phyloP scores from a whole-genome alignment of 2,888 invertebrate genomes.

The Lithophane socia region DNA sequence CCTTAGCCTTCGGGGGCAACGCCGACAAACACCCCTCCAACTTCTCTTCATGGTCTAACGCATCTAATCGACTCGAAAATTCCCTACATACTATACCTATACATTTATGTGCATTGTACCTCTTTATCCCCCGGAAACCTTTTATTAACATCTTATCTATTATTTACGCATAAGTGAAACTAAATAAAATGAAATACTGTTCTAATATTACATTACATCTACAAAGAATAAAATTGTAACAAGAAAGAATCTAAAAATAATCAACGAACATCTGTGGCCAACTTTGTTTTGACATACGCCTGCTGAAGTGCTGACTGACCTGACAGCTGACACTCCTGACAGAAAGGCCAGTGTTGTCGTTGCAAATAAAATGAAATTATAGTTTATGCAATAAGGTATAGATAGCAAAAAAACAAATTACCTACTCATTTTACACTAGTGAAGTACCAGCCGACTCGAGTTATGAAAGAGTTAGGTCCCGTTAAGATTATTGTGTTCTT shows the following conservation, averaged over 20 bases:
- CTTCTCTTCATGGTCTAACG: constrained; percentile 79
- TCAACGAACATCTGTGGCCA: constrained; percentile 23
- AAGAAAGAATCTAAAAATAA: constrained; percentile 61
- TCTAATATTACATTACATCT: constrained; percentile 47
- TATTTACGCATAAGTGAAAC: constrained; percentile 25
- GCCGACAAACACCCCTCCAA: constrained; percentile 79
- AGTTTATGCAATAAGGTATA: no score
- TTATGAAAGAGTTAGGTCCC: no score
- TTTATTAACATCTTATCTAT: constrained; percentile 68
- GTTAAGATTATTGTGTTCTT: no score
- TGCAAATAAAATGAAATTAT: neutral
- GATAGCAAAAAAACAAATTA: no score
- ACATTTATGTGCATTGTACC: constrained; percentile 57
- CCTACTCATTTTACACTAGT: no score
- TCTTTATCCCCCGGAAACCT: constrained; percentile 65
- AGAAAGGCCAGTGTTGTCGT: constrained; percentile 23
- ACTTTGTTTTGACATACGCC: constrained; percentile 57
- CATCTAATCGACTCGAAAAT: constrained; percentile 76
- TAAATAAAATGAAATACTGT: constrained; percentile 23
- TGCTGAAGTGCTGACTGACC: no score
- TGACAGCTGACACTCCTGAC: neutral
- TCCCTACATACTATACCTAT: constrained; percentile 60
- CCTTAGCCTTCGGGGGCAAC: constrained; percentile 90
- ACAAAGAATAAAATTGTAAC: constrained; percentile 27
- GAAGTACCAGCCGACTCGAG: no score